phyloP scores from a whole-genome alignment of 2,113 vertebrate species.

The Pampusana beccarii region DNA sequence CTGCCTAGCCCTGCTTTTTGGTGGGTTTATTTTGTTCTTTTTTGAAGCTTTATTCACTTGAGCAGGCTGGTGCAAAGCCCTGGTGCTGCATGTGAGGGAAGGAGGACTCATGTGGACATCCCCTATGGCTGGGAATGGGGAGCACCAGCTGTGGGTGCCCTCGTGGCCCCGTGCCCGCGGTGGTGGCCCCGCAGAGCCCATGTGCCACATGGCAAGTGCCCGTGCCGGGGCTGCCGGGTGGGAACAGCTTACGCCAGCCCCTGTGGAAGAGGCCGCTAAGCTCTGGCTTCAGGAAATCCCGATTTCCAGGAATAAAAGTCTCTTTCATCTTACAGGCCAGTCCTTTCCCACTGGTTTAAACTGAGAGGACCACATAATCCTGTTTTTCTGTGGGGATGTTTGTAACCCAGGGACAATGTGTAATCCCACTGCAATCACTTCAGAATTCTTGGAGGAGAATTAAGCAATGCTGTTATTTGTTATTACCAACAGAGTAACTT shows the following conservation, averaged over 20 bases:
- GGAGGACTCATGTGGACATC: rapidly evolving
- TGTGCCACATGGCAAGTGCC: background rate
- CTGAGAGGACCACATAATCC: slow-evolving; percentile 11
- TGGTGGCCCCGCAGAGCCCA: background rate
- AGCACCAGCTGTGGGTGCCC: background rate
- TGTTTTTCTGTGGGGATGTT: slow-evolving; percentile 31
- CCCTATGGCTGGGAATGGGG: rapidly evolving
- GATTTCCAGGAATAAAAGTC: slow-evolving; percentile 14
- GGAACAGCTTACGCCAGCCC: background rate
- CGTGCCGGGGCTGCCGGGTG: background rate
- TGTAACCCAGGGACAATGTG: background rate
- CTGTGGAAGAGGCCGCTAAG: background rate
- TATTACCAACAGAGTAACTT: background rate
- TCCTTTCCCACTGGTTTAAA: background rate
- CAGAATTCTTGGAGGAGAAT: background rate
- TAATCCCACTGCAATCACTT: background rate
- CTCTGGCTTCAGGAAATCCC: slow-evolving; percentile 17
- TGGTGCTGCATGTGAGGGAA: rapidly evolving
- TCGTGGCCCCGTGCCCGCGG: rapidly evolving
- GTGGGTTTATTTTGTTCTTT: too few species aligned
- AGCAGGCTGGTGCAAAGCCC: background rate
- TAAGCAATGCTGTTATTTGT: background rate
- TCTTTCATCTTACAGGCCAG: background rate
- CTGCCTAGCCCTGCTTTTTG: background rate
- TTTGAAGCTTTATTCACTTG: background rate